Percentiles rank a stretch among this genome's conserved stretches.
Conservation (phyloP, 2,888 invertebrate species). For the Agriopis marginaria region DNA sequence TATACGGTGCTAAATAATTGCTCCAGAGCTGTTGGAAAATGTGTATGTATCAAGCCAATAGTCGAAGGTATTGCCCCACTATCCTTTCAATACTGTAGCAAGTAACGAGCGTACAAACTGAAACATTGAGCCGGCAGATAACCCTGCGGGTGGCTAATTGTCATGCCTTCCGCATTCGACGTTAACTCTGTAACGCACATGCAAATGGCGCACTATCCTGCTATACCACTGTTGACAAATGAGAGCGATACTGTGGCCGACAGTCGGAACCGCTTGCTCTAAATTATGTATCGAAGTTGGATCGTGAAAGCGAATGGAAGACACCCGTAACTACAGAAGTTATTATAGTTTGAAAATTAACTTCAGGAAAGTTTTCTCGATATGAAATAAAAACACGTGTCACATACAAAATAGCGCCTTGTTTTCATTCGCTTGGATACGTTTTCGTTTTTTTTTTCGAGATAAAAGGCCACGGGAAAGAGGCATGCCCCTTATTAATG, state of each 20-base stretch:
- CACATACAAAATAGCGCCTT: too few relatives aligned
- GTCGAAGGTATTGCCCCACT: not conserved
- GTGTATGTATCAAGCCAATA: not conserved
- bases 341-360: not conserved
- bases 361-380: too few relatives aligned
- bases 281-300: conserved; percentile 60
- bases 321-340: not conserved
- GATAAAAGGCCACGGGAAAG: too few relatives aligned
- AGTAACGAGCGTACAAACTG: conserved; percentile 4
- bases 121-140: conserved; percentile 18
- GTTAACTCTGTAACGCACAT: conserved; percentile 41
- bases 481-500: too few relatives aligned
- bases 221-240: conserved; percentile 68
- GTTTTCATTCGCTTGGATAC: too few relatives aligned
- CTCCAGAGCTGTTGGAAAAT: not conserved
- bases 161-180: conserved; percentile 45
- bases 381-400: too few relatives aligned
- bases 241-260: conserved; percentile 61
- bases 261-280: conserved; percentile 56
- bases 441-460: too few relatives aligned
- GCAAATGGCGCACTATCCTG: conserved; percentile 52
- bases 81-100: not conserved
- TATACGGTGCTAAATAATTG: not conserved
- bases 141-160: conserved; percentile 40
- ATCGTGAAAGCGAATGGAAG: conserved; percentile 28